Base-by-base conservation (phyloP, 2,797 vertebrate species). In the Megaceryle alcyon region DNA sequence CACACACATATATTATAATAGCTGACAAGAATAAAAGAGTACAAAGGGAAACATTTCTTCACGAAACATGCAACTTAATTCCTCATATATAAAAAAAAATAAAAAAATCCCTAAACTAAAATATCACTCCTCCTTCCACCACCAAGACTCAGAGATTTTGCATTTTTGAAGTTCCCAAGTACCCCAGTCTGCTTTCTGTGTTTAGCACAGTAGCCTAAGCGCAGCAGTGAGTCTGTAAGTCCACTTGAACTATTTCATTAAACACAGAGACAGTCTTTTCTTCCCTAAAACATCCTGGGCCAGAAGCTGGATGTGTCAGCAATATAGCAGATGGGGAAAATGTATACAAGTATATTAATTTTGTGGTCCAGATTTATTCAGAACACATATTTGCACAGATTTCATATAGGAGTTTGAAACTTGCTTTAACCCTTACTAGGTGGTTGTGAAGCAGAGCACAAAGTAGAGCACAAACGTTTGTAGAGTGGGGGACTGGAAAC, bases 341-440 rank as follows among this genome's bases (percentile, higher is more conserved):
- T 88, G 81, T 94, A 96, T 91, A 96, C 95, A 92, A 96, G 88
- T 89, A 19, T 91, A 96, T 97, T 95, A 97, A 95, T 94, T 90
- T 97, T 94, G 94, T 94, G 92, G 95, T 85, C 92, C 82, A 94
- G 95, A 93, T 96, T 94, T 93, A 94, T 79, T 95, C 91, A 95
- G 87, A 86, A 88, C 72, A 48, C 68, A 75, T 84, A 94, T 86
- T 94, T 96, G 88, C 77, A 85, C 56, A 86, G 92, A 93, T 91
- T 94, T 94, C 3, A 3, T 92, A 94, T 87, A 86, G 68, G 75
- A 84, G 87, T 88, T 48, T n/a, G 63, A 63, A 48, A 57, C 86
- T 82, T 61, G 23, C 21, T 94, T 96, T 96, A 90, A 96, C 94
- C 72, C 91, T 95, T 95, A 3, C 28, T 39, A 12, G 76, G 22